Percentiles rank a stretch among this genome's conserved stretches.
These are phyloP conservation scores for Oncorhynchus mykiss DNA, from an alignment of 2,113 vertebrate genomes.

Conservation along the genomic window DNA sequence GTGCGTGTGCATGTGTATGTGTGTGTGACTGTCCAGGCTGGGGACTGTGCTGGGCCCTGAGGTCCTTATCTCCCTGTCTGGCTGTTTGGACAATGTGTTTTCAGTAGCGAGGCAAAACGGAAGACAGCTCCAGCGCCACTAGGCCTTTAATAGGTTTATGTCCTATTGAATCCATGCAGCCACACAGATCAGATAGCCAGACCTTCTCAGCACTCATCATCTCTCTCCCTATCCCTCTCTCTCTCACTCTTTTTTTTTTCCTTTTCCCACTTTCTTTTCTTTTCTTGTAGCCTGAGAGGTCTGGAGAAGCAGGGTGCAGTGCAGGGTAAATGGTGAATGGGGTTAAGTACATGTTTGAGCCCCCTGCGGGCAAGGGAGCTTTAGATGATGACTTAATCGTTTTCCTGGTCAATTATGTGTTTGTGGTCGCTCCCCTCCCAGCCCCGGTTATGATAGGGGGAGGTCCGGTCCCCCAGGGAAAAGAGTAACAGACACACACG, in stretches of 20 bases:
- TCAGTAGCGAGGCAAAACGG: slow-evolving; percentile 84
- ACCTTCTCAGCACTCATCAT: slow-evolving; percentile 68
- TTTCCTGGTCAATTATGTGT: slow-evolving; percentile 99
- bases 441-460: slow-evolving; percentile 42
- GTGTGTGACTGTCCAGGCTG: slow-evolving; percentile 8
- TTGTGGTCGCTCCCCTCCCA: slow-evolving; percentile 80
- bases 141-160: slow-evolving; percentile 93
- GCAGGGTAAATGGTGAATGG: slow-evolving; percentile 96
- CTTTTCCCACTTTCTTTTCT: slow-evolving; percentile 58
- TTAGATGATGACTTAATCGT: slow-evolving; percentile 99
- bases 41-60: slow-evolving; percentile 54
- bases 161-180: slow-evolving; percentile 89
- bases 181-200: slow-evolving; percentile 89
- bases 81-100: slow-evolving; percentile 96
- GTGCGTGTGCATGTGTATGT: not conserved
- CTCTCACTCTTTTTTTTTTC: slow-evolving; percentile 34
- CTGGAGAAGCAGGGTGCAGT: slow-evolving; percentile 85
- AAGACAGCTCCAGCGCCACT: slow-evolving; percentile 56
- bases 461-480: slow-evolving; percentile 63
- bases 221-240: slow-evolving; percentile 26
- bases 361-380: slow-evolving; percentile 89
- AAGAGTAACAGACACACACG: slow-evolving; percentile 37
- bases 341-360: slow-evolving; percentile 99
- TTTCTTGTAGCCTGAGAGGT: slow-evolving; percentile 78
- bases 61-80: slow-evolving; percentile 91